Evolutionary conservation across 1,140 invertebrate genomes (phyloP), one percentile per base, ranked within the genome.

Genomic region (Mamestra configurata): DNA sequence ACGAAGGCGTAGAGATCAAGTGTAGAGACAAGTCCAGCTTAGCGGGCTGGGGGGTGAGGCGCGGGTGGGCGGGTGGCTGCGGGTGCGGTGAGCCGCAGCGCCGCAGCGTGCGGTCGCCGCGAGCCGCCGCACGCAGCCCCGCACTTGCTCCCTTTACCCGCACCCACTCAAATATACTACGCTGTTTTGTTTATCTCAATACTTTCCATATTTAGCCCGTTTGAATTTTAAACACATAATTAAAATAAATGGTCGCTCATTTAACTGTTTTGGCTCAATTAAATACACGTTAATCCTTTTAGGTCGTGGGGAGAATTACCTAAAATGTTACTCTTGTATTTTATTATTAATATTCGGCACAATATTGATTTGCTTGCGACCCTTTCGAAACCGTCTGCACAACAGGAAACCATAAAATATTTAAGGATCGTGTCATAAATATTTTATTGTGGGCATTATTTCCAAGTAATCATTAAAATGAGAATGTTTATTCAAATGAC

Each of bases 11-110:
- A 73, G 57, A 75, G 73, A 77, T 76, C 78, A 86, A 68, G 79
- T 75, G 79, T 83, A 85, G 87, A 83, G 87, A 84, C 85, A 84
- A 72, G 87, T 88, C 80, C 81, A 83, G 89, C 76, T 89, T 84
- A 87, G 81, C 83, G 82, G 81, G 77, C 57, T 81, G 6, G 55
- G 75, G 57, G 8, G 59, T 80, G 77, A 35, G 71, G 79, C 24
- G n/a, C 75, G 82, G 72, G 75, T 40, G 78, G 49, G 79, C 70
- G 68, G 77, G 55, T 43, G 68, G 77, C 40, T 53, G 71, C 61
- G 72, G 76, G 53, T 77, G 86, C 85, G 84, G 88, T 83, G 37
- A 76, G 68, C 88, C 85, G 85, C 86, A 82, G 66, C 46, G 78
- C 79, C 78, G 84, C 83, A 82, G 85, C 77, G 82, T 24, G 81